Conservation (phyloP, 2,113 vertebrate genomes). For the Strigops habroptila region DNA sequence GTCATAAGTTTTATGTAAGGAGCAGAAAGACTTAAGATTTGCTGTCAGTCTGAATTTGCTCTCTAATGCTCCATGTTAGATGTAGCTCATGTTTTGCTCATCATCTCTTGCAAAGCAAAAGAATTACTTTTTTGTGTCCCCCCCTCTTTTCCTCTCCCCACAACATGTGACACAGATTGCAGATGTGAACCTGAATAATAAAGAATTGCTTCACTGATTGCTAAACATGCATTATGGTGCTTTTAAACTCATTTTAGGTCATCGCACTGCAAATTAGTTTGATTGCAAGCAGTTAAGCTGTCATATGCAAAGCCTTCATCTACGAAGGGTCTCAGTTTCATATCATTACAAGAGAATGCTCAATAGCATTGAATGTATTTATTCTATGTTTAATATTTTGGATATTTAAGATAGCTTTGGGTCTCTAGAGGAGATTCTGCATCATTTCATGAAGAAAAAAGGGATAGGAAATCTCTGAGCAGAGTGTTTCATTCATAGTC, state of each 20-base stretch:
- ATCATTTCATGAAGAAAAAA: not conserved
- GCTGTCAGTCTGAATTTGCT: not conserved
- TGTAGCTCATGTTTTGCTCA: not conserved
- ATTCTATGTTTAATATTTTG: not conserved
- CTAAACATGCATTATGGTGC: slow-evolving; percentile 63
- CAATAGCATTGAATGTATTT: not conserved
- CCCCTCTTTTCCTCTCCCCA: not conserved
- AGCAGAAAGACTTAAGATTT: not conserved
- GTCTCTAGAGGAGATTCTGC: not conserved
- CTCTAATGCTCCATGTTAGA: not conserved
- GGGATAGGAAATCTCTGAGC: not conserved
- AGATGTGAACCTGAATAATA: slow-evolving; percentile 58
- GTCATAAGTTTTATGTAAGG: not conserved
- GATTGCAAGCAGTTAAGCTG: slow-evolving; percentile 72
- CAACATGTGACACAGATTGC: slow-evolving; percentile 33
- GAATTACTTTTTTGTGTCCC: not conserved
- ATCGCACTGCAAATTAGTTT: slow-evolving; percentile 61
- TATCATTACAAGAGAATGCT: not conserved
- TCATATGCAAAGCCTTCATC: slow-evolving; percentile 47
- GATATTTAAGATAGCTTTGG: not conserved
- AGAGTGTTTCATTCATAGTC: not conserved
- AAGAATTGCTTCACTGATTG: slow-evolving; percentile 59
- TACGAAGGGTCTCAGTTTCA: slow-evolving; percentile 14
- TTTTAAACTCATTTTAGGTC: slow-evolving; percentile 71
- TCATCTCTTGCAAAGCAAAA: not conserved